Evolutionary conservation across 2,797 vertebrate genomes (phyloP).

Genomic region (Echeneis naucrates): DNA sequence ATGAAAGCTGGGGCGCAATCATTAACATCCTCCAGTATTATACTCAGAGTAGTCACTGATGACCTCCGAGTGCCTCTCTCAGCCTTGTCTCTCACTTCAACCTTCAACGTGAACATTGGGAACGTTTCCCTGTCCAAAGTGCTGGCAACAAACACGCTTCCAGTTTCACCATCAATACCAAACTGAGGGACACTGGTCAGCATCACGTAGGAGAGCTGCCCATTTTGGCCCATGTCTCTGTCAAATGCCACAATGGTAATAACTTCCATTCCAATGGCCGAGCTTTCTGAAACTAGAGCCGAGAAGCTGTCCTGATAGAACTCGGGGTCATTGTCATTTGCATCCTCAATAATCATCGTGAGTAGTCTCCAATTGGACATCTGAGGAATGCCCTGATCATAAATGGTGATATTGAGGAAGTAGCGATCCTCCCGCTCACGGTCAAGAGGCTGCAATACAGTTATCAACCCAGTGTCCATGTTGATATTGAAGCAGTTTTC

Average conservation of each 20-base stretch:
- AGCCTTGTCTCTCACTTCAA: slow-evolving; percentile 93
- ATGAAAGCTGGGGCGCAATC: slow-evolving; percentile 94
- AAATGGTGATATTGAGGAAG: slow-evolving; percentile 92
- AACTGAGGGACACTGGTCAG: slow-evolving; percentile 89
- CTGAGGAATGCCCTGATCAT: slow-evolving; percentile 94
- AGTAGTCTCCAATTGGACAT: slow-evolving; percentile 90
- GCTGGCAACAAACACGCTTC: slow-evolving; percentile 88
- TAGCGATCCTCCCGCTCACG: slow-evolving; percentile 90
- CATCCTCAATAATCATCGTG: slow-evolving; percentile 90
- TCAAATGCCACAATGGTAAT: slow-evolving; percentile 89
- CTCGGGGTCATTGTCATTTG: slow-evolving; percentile 92
- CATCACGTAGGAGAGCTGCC: slow-evolving; percentile 89
- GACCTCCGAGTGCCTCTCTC: slow-evolving; percentile 87
- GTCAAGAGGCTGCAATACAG: slow-evolving; percentile 91
- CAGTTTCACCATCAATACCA: slow-evolving; percentile 89
- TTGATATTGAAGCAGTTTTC: slow-evolving; percentile 92
- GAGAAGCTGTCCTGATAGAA: slow-evolving; percentile 89
- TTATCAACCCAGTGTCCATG: slow-evolving; percentile 91
- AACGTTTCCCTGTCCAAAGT: slow-evolving; percentile 89
- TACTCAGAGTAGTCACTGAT: slow-evolving; percentile 88
- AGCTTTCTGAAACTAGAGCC: slow-evolving; percentile 86
- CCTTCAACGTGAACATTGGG: slow-evolving; percentile 86
- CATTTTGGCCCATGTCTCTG: slow-evolving; percentile 89
- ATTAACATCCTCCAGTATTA: slow-evolving; percentile 93
- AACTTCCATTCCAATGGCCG: slow-evolving; percentile 86